Conservation (phyloP, 2,888 invertebrate genomes). For the Chrysina gloriosa region DNA sequence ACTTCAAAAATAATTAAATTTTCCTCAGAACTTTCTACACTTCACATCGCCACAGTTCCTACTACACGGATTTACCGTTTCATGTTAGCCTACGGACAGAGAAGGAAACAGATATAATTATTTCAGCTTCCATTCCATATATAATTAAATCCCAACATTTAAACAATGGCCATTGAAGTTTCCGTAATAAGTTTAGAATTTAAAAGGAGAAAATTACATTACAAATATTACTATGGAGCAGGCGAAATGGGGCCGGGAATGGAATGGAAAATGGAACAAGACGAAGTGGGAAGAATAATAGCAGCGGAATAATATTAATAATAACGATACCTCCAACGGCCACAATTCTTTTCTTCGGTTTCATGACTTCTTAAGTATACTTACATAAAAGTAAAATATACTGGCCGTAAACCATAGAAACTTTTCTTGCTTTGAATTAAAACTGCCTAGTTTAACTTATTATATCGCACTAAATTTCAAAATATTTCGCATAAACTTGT, state of each 20-base stretch:
- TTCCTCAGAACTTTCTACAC: conserved; percentile 28
- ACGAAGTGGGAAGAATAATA: background rate
- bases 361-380: conserved; percentile 25
- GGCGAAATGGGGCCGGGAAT: background rate
- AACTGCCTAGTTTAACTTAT: background rate
- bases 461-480: background rate
- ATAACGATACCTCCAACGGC: background rate
- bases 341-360: conserved; percentile 24
- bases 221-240: conserved; percentile 31
- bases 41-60: conserved; percentile 17
- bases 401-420: background rate
- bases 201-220: conserved; percentile 41
- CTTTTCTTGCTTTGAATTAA: no score
- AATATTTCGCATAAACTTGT: background rate
- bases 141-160: conserved; percentile 41
- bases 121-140: conserved; percentile 35
- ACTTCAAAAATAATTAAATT: conserved; percentile 35
- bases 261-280: conserved; percentile 17
- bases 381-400: conserved; percentile 19
- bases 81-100: background rate
- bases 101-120: conserved; percentile 34
- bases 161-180: conserved; percentile 40
- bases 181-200: conserved; percentile 38
- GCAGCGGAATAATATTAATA: conserved; percentile 23
- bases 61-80: background rate